Percentiles rank a stretch among this genome's conserved stretches.
Conservation (phyloP, 2,797 vertebrate genomes). For the Microcaecilia unicolor region DNA sequence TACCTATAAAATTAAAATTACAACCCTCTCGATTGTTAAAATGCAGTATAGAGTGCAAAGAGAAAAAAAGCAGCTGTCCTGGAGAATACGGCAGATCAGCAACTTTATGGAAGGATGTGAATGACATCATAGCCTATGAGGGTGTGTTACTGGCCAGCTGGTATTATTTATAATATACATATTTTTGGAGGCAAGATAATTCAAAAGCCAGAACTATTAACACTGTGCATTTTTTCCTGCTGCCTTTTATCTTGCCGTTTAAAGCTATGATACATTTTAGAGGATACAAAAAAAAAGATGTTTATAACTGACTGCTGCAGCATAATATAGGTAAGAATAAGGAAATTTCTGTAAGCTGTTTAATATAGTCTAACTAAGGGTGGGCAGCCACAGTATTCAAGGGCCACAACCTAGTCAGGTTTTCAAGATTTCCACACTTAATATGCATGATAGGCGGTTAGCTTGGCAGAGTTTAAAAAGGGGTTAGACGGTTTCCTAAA, state of each 20-base stretch:
- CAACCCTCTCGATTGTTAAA: conserved; percentile 32
- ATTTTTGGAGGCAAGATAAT: conserved; percentile 36
- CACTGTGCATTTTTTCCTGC: conserved; percentile 7
- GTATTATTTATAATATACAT: conserved; percentile 56
- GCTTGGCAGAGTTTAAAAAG: no score
- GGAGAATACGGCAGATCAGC: conserved; percentile 45
- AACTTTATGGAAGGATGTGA: conserved; percentile 52
- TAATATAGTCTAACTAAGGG: no score
- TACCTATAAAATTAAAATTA: conserved; percentile 31
- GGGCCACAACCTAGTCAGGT: no score
- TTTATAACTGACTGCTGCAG: no score
- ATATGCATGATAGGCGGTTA: no score
- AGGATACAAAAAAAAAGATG: no score
- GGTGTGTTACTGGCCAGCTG: conserved; percentile 53
- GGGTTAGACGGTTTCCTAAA: no score
- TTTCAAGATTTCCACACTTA: no score
- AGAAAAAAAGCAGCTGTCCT: conserved; percentile 62
- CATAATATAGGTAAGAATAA: no score
- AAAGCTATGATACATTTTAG: no score
- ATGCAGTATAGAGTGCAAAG: conserved; percentile 52
- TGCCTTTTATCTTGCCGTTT: conserved; percentile 2
- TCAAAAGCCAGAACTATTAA: conserved; percentile 13
- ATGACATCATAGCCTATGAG: conserved; percentile 63
- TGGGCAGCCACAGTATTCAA: no score
- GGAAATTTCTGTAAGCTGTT: no score